Base-by-base conservation (phyloP, 2,797 vertebrate species). In the Propithecus perrieri region DNA sequence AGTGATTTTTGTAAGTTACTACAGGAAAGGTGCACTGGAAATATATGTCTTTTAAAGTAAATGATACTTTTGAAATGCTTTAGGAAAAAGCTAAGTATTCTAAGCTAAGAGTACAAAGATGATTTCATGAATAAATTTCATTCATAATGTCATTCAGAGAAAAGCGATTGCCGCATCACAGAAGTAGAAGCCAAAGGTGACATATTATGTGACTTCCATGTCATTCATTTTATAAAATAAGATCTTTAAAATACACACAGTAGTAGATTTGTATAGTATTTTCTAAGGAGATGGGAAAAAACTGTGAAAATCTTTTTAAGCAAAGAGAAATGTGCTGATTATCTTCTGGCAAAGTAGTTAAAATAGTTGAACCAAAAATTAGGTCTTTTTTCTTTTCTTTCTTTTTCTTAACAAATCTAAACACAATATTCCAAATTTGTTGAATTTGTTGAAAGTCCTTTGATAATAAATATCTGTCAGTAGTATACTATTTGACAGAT, bases 41-140 rank as follows among this genome's bases (percentile, higher is more conserved):
- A 91, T 41, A 4, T 35, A 35, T 71, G n/a, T n/a, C 9, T 93
- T 95, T 74, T 69, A 95, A 76, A 75, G 9, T 74, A 90, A 94
- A 61, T 71, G 11, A n/a, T 55, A 15, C 4, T 75, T 92, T 85
- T 69, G 41, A 75, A 85, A 33, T 93, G 75, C 72, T 75, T 86
- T 85, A 24, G 55, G 9, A 20, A 91, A 71, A 76, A 86, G 14
- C 7, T 74, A 41, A 53, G 26, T 63, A 13, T 78, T 93, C 11
- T 72, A 30, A 15, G 26, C 8, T 91, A 69, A 63, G 9, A 13
- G 14, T 63, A 30, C 0, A 96, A 84, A 91, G n/a, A 57, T 84
- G 0, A 12, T 69, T 46, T 1, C 0, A 46, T 0, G 3, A 18
- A 53, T 85, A 8, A 57, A 24, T 74, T 76, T 75, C 18, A 65